Conservation (phyloP, 2,797 vertebrate genomes). For the Ceyx erithaca region DNA sequence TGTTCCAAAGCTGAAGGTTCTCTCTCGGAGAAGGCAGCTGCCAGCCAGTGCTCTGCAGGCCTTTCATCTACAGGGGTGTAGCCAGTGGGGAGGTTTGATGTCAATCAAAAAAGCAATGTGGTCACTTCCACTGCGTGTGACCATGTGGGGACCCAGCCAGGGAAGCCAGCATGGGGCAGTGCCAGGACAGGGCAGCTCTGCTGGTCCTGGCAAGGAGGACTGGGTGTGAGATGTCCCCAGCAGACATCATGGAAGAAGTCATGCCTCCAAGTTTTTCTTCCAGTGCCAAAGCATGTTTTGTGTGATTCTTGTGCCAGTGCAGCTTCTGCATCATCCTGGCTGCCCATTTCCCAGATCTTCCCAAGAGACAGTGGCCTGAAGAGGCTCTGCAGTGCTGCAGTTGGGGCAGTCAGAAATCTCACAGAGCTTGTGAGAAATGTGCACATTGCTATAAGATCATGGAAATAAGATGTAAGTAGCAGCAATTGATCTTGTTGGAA, state of each 20-base stretch:
- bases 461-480: background rate
- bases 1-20: background rate
- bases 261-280: fast-evolving
- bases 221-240: fast-evolving
- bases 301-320: background rate
- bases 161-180: background rate
- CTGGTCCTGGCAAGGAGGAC: background rate
- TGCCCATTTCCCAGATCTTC: background rate
- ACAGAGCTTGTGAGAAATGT: fast-evolving
- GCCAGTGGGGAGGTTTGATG: background rate
- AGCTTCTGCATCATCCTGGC: background rate
- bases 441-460: background rate
- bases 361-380: background rate
- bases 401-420: background rate
- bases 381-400: fast-evolving
- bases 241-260: background rate
- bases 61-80: background rate
- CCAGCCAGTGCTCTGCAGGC: background rate
- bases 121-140: fast-evolving
- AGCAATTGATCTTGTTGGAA: background rate
- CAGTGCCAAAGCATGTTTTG: fast-evolving
- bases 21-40: fast-evolving
- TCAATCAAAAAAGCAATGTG: background rate
- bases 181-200: fast-evolving
- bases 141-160: fast-evolving